A percentile compares a stretch with the other conserved stretches of the same genome.
These are phyloP conservation scores for Isoperla grammatica DNA, from an alignment of 2,888 invertebrate species.

Conservation along the genomic window DNA sequence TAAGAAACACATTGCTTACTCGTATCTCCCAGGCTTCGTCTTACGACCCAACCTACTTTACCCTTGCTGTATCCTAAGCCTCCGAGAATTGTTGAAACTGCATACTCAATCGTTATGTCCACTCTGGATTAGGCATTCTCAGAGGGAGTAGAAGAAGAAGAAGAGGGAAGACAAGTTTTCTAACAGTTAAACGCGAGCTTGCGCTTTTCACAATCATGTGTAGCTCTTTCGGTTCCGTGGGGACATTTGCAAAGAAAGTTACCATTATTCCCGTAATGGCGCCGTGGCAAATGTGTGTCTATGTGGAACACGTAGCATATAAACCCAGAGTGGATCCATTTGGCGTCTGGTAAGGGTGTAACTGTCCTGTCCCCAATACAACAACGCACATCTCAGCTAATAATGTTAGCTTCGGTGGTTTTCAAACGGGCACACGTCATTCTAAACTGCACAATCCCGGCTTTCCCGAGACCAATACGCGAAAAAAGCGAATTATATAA, in stretches of 20 bases:
- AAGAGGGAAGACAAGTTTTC: neutral
- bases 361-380: too few species aligned
- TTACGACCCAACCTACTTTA: conserved; percentile 9
- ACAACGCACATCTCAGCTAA: too few species aligned
- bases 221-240: conserved; percentile 4
- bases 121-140: conserved; percentile 16
- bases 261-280: conserved; percentile 3
- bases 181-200: neutral
- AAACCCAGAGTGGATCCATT: too few species aligned
- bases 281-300: neutral
- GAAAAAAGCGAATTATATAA: too few species aligned
- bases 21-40: conserved; percentile 4
- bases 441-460: too few species aligned
- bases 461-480: too few species aligned
- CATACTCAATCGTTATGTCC: conserved; percentile 14
- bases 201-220: neutral
- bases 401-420: too few species aligned
- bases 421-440: too few species aligned
- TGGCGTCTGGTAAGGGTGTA: too few species aligned
- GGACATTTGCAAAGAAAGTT: conserved; percentile 5
- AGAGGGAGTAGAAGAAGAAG: neutral
- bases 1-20: neutral
- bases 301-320: too few species aligned
- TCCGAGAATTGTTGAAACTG: conserved; percentile 15
- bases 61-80: conserved; percentile 8